Base-by-base conservation (phyloP, 2,113 vertebrate species). In the Accipiter cooperii region DNA sequence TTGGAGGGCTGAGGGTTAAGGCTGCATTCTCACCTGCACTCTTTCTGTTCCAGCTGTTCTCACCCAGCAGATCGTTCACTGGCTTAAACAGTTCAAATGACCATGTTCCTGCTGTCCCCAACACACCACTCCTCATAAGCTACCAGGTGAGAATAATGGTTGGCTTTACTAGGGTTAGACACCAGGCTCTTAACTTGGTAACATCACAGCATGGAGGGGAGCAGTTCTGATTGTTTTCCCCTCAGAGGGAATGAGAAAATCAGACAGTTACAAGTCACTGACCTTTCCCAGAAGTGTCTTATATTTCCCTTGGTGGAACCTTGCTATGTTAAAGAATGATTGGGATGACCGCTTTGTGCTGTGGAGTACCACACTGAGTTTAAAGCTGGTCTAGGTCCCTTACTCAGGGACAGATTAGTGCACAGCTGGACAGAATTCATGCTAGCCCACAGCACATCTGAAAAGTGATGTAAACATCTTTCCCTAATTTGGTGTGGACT, bases 81-180 rank as follows among this genome's bases (percentile, higher is more conserved):
- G 98, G 98, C 93, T 96, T 99, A 87, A 98, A 98, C 96, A 99
- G 98, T 97, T 98, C 99, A 8, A 98, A 98, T 42, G 99, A 99
- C 95, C 92, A 88, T 0, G 93, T 98, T 90, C 68, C 98, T 87
- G 98, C 99, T 85, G 98, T 98, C 90, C 97, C 99, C 96, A 99
- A 73, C 98, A 99, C 98, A 65, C 98, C 99, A 1, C 98, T 99
- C 94, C 98, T 99, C 87, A 94, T 97, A 96, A 98, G 98, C 98
- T 98, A 98, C 97, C 99, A 99, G 99, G 99, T 99, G 98, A 97
- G 98, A 84, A 13, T 7, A 3, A 1, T 1, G 10, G 16, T 82
- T 2, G 14, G 42, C 66, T 34, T 31, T 47, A 2, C 25, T 13
- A 26, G 89, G 47, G 2, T 7, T 2, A 3, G 31, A 11, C 63